Conservation (phyloP, 53 echinoderm and acorn worm genomes). For the Pentamera pediparva region DNA sequence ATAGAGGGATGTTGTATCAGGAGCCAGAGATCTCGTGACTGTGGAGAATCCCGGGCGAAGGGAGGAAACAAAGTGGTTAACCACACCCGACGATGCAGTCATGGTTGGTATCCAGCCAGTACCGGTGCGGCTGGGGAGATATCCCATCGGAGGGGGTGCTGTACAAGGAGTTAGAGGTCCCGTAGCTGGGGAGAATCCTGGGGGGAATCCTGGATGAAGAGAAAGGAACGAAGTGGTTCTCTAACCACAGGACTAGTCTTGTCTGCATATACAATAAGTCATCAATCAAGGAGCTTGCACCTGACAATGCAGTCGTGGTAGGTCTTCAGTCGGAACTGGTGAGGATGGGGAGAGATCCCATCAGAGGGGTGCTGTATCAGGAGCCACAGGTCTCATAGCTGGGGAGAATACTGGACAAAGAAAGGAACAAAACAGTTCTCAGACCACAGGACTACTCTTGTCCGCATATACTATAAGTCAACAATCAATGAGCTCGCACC, state of each 20-base stretch:
- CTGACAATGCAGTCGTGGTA: constrained; percentile 80
- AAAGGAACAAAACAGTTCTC: too few species aligned
- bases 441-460: too few species aligned
- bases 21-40: constrained; percentile 76
- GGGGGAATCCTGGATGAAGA: constrained; percentile 44
- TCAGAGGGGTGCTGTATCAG: constrained; percentile 68
- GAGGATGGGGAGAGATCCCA: constrained; percentile 83
- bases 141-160: constrained; percentile 81
- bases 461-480: too few species aligned
- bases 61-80: neutral
- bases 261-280: too few species aligned
- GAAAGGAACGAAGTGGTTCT: too few species aligned
- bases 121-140: constrained; percentile 83
- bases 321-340: constrained; percentile 76
- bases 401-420: constrained; percentile 50
- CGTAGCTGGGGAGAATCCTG: constrained; percentile 87
- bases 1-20: constrained; percentile 79
- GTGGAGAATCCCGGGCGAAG: constrained; percentile 66
- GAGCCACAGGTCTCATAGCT: constrained; percentile 68
- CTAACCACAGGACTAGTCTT: too few species aligned
- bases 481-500: constrained; percentile 91
- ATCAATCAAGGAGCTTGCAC: constrained; percentile 33
- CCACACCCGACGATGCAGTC: constrained; percentile 90
- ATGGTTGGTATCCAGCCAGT: constrained; percentile 74
- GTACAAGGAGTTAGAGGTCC: constrained; percentile 76